A percentile compares a stretch with the other conserved stretches of the same genome.
Conservation (phyloP, 53 echinoderm and acorn worm genomes). For the Mesocentrotus franciscanus region DNA sequence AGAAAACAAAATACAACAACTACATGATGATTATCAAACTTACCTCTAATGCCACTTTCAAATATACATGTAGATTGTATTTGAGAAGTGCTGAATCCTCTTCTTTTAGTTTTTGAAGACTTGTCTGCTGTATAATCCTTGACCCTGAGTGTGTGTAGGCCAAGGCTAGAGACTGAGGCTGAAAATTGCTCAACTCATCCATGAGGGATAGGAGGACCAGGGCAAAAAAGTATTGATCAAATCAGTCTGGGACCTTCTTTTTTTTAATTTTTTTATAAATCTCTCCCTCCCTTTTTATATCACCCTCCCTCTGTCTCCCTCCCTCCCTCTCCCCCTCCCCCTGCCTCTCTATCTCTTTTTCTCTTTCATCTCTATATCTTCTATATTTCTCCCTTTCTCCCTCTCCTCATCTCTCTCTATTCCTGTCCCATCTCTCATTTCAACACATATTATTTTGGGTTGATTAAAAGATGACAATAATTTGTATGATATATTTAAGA, state of each 20-base stretch:
- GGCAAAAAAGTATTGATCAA: slow-evolving; percentile 4
- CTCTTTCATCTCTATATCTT: neutral
- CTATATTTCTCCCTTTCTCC: neutral
- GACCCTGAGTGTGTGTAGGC: slow-evolving; percentile 43
- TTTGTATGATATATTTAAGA: too few species aligned
- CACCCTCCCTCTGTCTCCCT: neutral
- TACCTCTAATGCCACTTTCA: neutral
- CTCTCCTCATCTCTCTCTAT: neutral
- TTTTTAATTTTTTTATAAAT: too few species aligned
- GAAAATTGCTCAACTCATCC: slow-evolving; percentile 18
- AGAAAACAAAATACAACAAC: too few species aligned
- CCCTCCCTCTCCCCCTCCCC: neutral
- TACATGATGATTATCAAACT: neutral
- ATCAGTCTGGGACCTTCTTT: neutral
- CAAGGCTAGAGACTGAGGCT: slow-evolving; percentile 25
- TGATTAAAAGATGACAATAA: too few species aligned
- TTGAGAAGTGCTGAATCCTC: neutral
- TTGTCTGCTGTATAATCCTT: slow-evolving; percentile 2
- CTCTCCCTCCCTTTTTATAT: neutral
- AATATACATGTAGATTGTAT: neutral
- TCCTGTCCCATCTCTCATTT: neutral
- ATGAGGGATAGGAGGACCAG: slow-evolving; percentile 7
- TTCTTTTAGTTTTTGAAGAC: neutral
- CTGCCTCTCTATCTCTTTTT: too few species aligned
- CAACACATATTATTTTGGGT: too few species aligned